These are phyloP conservation scores for Thecophora atra DNA, from an alignment of 2,888 invertebrate species.

Conservation along the genomic window DNA sequence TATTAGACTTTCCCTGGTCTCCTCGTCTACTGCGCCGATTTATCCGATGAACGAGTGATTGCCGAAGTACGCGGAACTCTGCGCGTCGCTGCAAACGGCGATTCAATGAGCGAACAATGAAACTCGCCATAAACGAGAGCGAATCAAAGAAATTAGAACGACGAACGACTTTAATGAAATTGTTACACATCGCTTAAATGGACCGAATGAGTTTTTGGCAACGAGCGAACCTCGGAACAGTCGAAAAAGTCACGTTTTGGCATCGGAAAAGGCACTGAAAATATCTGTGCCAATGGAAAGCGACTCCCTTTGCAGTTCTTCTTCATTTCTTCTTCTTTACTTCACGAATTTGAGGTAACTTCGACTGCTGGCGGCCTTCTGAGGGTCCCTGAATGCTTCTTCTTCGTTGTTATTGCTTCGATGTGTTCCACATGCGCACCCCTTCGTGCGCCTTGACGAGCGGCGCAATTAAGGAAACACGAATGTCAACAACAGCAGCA, in stretches of 20 bases:
- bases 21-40: too few species aligned
- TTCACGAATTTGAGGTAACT: too few species aligned
- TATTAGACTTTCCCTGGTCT: too few species aligned
- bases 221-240: neutral
- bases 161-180: neutral
- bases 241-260: neutral
- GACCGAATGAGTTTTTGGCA: neutral
- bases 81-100: too few species aligned
- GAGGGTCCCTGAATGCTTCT: too few species aligned
- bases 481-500: constrained; percentile 41
- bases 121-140: neutral
- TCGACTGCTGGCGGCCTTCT: too few species aligned
- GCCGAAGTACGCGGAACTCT: too few species aligned
- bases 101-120: neutral
- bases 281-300: constrained; percentile 11
- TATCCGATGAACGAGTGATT: too few species aligned
- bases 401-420: neutral
- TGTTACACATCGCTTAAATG: neutral
- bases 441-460: too few species aligned
- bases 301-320: too few species aligned
- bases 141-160: neutral
- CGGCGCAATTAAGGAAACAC: constrained; percentile 45
- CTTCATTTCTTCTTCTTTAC: too few species aligned
- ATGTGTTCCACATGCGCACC: too few species aligned
- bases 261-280: neutral